A percentile compares a stretch with the other conserved stretches of the same genome.
phyloP scores from a whole-genome alignment of 2,888 invertebrate species.

The Caradrina kadenii region DNA sequence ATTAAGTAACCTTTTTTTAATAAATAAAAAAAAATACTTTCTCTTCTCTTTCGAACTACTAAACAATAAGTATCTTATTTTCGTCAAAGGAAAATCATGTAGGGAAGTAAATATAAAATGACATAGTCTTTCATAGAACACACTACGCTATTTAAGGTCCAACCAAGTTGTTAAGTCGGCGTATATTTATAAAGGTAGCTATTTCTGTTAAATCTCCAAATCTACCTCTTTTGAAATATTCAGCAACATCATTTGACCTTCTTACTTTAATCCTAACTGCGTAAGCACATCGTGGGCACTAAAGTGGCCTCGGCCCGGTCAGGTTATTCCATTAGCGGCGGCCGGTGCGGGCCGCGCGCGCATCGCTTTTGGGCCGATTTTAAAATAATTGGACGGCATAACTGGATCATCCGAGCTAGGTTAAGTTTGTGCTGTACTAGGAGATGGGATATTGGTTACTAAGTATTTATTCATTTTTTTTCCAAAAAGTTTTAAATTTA shows the following conservation, averaged over 20 bases:
- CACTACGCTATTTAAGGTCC: background rate
- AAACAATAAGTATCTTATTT: no score
- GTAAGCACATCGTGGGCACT: constrained; percentile 49
- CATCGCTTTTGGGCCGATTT: constrained; percentile 71
- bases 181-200: background rate
- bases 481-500: no score
- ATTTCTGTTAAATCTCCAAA: background rate
- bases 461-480: no score
- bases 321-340: constrained; percentile 73
- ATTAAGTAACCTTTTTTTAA: no score
- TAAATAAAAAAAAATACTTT: no score
- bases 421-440: constrained; percentile 50
- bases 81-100: no score
- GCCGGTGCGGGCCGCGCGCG: constrained; percentile 51
- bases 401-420: constrained; percentile 68
- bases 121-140: no score
- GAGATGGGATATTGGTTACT: constrained; percentile 35
- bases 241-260: constrained; percentile 35
- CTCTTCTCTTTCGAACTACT: no score
- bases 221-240: constrained; percentile 29
- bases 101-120: no score
- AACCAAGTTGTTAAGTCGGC: background rate
- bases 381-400: constrained; percentile 79
- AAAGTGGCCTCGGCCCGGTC: constrained; percentile 48
- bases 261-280: constrained; percentile 21